A percentile compares a stretch with the other conserved stretches of the same genome.
These are phyloP conservation scores for Telmatherina bonti DNA, from an alignment of 2,797 vertebrate genomes.

Conservation along the genomic window DNA sequence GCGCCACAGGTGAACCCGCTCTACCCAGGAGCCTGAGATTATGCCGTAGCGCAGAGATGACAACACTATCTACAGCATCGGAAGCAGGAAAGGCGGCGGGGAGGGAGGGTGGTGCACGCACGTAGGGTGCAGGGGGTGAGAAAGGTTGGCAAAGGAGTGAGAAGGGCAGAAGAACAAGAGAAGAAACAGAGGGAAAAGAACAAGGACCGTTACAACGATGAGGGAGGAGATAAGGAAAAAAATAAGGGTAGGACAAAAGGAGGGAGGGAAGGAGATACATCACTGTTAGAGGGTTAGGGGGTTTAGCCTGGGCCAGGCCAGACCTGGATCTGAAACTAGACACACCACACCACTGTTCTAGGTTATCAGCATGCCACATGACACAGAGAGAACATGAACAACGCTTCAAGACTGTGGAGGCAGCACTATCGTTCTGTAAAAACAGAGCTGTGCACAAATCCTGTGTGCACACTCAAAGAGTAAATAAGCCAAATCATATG, in stretches of 20 bases:
- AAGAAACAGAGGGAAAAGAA: conserved; percentile 16
- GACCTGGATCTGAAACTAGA: conserved; percentile 67
- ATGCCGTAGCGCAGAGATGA: conserved; percentile 86
- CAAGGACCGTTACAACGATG: conserved; percentile 6
- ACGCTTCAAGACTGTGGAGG: conserved; percentile 45
- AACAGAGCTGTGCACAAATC: conserved; percentile 25
- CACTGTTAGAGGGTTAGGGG: conserved; percentile 76
- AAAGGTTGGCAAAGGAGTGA: conserved; percentile 25
- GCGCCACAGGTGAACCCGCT: conserved; percentile 83
- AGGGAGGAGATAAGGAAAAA: conserved; percentile 30
- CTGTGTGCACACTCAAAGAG: conserved; percentile 41
- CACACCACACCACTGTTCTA: conserved; percentile 54
- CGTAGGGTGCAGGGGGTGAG: conserved; percentile 37
- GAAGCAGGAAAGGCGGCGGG: conserved; percentile 63
- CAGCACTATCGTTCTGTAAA: conserved; percentile 26
- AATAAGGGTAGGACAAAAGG: conserved; percentile 45
- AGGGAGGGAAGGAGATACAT: conserved; percentile 75
- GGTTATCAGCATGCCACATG: conserved; percentile 45
- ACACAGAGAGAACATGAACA: conserved; percentile 36
- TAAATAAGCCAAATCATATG: conserved; percentile 40
- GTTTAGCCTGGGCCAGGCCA: conserved; percentile 46
- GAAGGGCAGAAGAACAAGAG: conserved; percentile 17
- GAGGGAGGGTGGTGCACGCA: conserved; percentile 45
- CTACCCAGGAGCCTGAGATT: conserved; percentile 85
- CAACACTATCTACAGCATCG: conserved; percentile 81